Evolutionary conservation across 2,113 vertebrate genomes (phyloP).

Genomic region (Pseudorhombus dupliciocellatus): DNA sequence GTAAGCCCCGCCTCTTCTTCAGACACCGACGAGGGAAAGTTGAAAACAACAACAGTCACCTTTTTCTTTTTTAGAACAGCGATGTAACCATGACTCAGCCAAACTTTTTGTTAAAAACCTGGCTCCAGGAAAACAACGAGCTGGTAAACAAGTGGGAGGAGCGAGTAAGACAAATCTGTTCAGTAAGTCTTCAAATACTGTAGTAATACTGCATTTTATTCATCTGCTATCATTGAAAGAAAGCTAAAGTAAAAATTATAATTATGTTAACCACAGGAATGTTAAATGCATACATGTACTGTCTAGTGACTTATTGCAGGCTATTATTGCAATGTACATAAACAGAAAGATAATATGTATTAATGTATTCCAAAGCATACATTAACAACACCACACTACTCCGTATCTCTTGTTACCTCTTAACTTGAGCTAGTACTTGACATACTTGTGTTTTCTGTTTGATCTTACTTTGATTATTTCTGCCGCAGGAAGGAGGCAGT

Average conservation of each 20-base stretch:
- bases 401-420: background rate
- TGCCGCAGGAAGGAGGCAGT: slow-evolving; percentile 46
- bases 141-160: slow-evolving; percentile 76
- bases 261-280: background rate
- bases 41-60: background rate
- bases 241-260: too few species aligned
- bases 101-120: slow-evolving; percentile 56
- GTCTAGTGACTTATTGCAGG: too few species aligned
- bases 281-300: background rate
- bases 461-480: slow-evolving; percentile 13
- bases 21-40: slow-evolving; percentile 57
- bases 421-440: background rate
- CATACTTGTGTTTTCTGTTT: background rate
- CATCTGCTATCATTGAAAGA: background rate
- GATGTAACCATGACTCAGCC: slow-evolving; percentile 13
- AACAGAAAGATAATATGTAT: background rate
- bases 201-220: background rate
- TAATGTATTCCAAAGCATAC: background rate
- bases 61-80: background rate
- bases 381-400: background rate
- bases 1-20: background rate
- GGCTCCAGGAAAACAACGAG: slow-evolving; percentile 78
- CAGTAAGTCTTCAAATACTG: too few species aligned
- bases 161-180: slow-evolving; percentile 3
- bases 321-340: too few species aligned